Base-by-base conservation (phyloP, 2,113 vertebrate genomes). In the Pedionomus torquatus region DNA sequence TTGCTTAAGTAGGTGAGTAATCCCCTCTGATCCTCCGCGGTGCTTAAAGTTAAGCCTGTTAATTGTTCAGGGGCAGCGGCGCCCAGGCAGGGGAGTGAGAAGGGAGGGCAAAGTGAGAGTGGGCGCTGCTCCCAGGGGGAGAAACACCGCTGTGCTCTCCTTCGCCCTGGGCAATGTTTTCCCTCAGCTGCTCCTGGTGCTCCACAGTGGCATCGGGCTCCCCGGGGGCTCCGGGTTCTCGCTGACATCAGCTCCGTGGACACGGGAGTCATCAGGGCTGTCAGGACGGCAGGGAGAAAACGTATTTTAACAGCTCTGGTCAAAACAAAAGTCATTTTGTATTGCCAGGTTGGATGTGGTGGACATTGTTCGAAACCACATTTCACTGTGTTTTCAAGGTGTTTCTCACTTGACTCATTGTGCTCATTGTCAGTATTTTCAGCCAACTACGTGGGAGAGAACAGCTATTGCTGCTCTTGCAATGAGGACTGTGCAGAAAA, bases 181-280 rank as follows among this genome's bases (percentile, higher is more conserved):
- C 33, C 58, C 57, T 23, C 6, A 2, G 33, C 68, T 35, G 7
- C 52, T 79, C 44, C 51, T 1, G 4, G 16, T 33, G 37, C 41
- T 28, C 17, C 11, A 14, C 48, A 6, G 17, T 1, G 0, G 10
- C 13, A 25, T 13, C 17, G 7, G 20, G 44, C 23, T 83, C 48
- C 33, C n/a, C 10, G 28, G 31, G 1, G 39, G 5, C 1, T 28
- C 3, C 2, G 2, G n/a, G 0, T 57, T 37, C n/a, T 37, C 46
- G 4, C 7, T 2, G 11, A 9, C 64, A 63, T 10, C 55, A 33
- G 33, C 2, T 1, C 14, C 4, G 13, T 8, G 17, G 39, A 28
- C 1, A 9, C 23, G 33, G n/a, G 7, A 8, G 43, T 7, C 9
- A 13, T 13, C 8, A 63, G 51, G 21, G 21, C 37, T 52, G 20